Percentiles rank a stretch among this genome's conserved stretches.
Conservation (phyloP, 1,140 invertebrate genomes). For the Sycobia sp. region DNA sequence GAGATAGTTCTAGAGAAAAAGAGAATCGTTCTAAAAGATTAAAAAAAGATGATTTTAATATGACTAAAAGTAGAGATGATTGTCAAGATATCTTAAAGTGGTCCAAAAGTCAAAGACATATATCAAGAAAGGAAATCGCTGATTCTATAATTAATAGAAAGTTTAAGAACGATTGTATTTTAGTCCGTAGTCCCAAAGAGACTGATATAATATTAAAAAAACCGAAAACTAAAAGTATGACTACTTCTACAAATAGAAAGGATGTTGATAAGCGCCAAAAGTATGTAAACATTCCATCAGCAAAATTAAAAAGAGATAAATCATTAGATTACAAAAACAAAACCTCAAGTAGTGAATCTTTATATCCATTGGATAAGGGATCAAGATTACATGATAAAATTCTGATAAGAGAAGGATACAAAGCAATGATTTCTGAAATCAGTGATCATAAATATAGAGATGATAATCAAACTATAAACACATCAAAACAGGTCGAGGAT, state of each 20-base stretch:
- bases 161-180: constrained; percentile 47
- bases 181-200: constrained; percentile 40
- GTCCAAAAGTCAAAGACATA: constrained; percentile 45
- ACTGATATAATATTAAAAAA: constrained; percentile 44
- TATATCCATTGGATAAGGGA: constrained; percentile 40
- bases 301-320: constrained; percentile 44
- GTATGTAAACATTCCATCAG: constrained; percentile 39
- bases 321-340: constrained; percentile 43
- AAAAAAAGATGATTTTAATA: constrained; percentile 50
- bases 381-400: constrained; percentile 46
- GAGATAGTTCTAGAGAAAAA: constrained; percentile 55
- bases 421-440: constrained; percentile 39
- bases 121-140: constrained; percentile 47
- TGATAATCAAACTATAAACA: constrained; percentile 35
- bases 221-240: constrained; percentile 48
- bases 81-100: constrained; percentile 41
- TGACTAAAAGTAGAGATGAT: constrained; percentile 43
- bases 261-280: constrained; percentile 48
- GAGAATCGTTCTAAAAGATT: constrained; percentile 56
- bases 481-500: constrained; percentile 44
- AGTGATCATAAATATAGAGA: constrained; percentile 44
- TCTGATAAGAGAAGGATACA: constrained; percentile 43
- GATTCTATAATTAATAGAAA: constrained; percentile 42
- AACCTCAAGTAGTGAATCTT: constrained; percentile 49
- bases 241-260: constrained; percentile 47